Conservation (phyloP, 2,888 invertebrate species). For the Geotrupes spiniger region DNA sequence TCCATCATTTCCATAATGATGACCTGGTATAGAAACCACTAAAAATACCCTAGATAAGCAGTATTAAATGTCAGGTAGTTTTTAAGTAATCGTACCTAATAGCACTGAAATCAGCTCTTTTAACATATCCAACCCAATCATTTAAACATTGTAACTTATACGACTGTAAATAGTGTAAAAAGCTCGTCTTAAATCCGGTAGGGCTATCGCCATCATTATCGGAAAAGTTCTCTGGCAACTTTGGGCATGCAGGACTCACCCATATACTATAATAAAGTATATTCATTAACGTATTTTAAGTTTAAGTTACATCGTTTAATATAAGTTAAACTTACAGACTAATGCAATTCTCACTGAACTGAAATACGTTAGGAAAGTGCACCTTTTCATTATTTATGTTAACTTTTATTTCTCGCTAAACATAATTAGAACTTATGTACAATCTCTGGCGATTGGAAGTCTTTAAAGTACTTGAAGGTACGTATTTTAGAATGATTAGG, state of each 20-base stretch:
- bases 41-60: slow-evolving; percentile 70
- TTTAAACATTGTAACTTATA: slow-evolving; percentile 69
- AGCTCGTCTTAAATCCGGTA: slow-evolving; percentile 76
- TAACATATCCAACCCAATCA: slow-evolving; percentile 71
- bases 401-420: no score
- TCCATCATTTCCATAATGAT: slow-evolving; percentile 47
- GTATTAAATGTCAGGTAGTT: no score
- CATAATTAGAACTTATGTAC: no score
- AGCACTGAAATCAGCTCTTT: slow-evolving; percentile 75
- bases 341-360: no score
- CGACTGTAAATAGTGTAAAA: slow-evolving; percentile 71
- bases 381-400: no score
- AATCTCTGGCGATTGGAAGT: no score
- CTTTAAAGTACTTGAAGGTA: no score
- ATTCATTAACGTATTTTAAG: no score
- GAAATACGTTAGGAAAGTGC: no score
- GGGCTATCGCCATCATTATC: slow-evolving; percentile 71
- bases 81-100: slow-evolving; percentile 62
- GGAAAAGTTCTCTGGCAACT: slow-evolving; percentile 55
- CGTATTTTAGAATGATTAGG: no score
- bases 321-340: no score
- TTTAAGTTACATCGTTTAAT: no score
- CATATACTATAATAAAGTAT: slow-evolving; percentile 82
- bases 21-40: slow-evolving; percentile 83
- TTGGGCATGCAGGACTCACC: slow-evolving; percentile 80